Evolutionary conservation across 2,113 vertebrate species (phyloP), one percentile per base, ranked within the genome.

Genomic region (Vulpes lagopus): DNA sequence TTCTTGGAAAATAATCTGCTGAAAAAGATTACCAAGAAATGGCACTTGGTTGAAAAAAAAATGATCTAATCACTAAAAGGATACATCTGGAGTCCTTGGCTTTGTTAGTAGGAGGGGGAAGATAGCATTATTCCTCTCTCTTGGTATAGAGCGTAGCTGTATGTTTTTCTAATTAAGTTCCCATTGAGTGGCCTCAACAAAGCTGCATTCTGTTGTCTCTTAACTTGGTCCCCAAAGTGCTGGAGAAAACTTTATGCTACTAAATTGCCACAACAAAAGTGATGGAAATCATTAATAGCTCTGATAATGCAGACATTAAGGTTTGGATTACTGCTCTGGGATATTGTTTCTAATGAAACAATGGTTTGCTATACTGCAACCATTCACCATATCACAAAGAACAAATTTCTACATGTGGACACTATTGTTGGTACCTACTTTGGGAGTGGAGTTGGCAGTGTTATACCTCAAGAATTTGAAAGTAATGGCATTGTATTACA

Each of bases 21-120:
- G 32, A 80, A 67, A 92, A 95, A 96, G 64, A 93, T 80, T 49
- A 94, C 86, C 82, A 89, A 92, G 57, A 91, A 96, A 98, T 93
- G 88, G 32, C 55, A 80, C 51, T 76, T 84, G 38, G n/a, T 76
- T 2, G 73, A 73, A 96, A 93, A 83, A 83, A 57, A 87, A 53
- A 78, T 23, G 16, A 96, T 89, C 35, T 91, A 83, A 98, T 95
- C 80, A 79, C 22, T 79, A 93, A 96, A n/a, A 65, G 69, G 76
- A 60, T 73, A 65, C 53, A 62, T 78, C 53, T 60, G 51, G 89
- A 79, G 55, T 14, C 1, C 20, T 71, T 92, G 53, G 74, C 83
- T 97, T 97, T 86, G 57, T 86, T 57, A 83, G 59, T 80, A 16
- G 80, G 22, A 86, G 30, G 19, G 14, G n/a, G 19, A 19, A 38